These are phyloP conservation scores for Eupristina koningsbergeri DNA, from an alignment of 1,140 invertebrate genomes.

Conservation along the genomic window DNA sequence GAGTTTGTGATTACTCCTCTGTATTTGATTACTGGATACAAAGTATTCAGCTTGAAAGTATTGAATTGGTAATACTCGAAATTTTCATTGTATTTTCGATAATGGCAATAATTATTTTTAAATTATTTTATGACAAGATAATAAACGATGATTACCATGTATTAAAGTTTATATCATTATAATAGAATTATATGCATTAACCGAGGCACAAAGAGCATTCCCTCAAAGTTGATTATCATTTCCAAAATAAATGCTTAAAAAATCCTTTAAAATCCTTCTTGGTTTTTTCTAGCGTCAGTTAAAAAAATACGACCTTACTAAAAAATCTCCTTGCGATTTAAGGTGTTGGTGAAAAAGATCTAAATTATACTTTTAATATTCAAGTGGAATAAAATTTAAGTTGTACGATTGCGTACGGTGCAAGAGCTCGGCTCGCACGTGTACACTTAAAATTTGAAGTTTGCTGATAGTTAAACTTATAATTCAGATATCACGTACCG, in stretches of 20 bases:
- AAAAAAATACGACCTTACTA: neutral
- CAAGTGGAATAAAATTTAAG: constrained; percentile 41
- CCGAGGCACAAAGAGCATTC: neutral
- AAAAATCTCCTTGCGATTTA: neutral
- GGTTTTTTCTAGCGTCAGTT: constrained; percentile 36
- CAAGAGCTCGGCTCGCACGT: neutral
- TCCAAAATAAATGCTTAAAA: constrained; percentile 25
- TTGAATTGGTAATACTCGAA: too few species aligned
- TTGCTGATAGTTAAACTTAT: constrained; percentile 47
- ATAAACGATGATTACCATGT: too few species aligned
- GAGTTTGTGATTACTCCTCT: too few species aligned
- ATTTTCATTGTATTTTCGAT: too few species aligned
- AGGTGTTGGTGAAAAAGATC: neutral
- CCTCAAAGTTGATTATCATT: neutral
- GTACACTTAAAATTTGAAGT: constrained; percentile 46
- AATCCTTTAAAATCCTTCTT: constrained; percentile 21
- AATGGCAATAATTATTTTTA: too few species aligned
- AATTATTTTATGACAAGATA: too few species aligned
- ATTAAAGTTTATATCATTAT: neutral
- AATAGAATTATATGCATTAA: neutral
- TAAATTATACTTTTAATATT: constrained; percentile 51
- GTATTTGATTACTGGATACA: too few species aligned
- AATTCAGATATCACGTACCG: constrained; percentile 41
- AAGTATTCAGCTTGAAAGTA: too few species aligned
- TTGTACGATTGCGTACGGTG: neutral